Evolutionary conservation across 2,113 vertebrate genomes (phyloP).

Genomic region (Plecturocebus donacophilus): DNA sequence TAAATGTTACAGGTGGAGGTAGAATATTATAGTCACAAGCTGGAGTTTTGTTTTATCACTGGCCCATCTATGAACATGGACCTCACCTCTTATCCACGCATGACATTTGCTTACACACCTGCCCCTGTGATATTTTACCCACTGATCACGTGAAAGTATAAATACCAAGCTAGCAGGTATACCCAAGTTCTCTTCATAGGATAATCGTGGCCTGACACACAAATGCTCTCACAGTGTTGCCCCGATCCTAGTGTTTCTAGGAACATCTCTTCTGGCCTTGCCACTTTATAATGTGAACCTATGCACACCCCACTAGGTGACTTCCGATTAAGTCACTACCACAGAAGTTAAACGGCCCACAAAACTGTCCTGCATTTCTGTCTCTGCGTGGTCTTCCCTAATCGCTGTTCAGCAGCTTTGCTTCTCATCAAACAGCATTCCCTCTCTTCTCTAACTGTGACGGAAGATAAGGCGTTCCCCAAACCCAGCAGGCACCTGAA

Average conservation of each 20-base stretch:
- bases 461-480: neutral
- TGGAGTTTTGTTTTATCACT: neutral
- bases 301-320: neutral
- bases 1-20: too few species aligned
- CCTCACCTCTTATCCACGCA: rapidly evolving
- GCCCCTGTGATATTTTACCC: neutral
- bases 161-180: too few species aligned
- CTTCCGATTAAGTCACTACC: neutral
- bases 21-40: too few species aligned
- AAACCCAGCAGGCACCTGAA: neutral
- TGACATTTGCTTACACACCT: neutral
- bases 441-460: too few species aligned
- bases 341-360: too few species aligned
- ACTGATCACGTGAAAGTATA: rapidly evolving
- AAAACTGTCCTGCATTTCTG: neutral
- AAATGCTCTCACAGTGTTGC: neutral
- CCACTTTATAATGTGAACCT: neutral
- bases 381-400: rapidly evolving
- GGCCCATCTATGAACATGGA: rapidly evolving
- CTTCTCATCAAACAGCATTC: neutral
- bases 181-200: neutral
- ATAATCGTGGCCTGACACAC: too few species aligned
- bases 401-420: neutral
- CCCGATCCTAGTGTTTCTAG: neutral
- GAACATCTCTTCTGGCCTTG: neutral